These are phyloP conservation scores for Drosophila chauvacae DNA, from an alignment of 1,140 invertebrate species.

Conservation along the genomic window DNA sequence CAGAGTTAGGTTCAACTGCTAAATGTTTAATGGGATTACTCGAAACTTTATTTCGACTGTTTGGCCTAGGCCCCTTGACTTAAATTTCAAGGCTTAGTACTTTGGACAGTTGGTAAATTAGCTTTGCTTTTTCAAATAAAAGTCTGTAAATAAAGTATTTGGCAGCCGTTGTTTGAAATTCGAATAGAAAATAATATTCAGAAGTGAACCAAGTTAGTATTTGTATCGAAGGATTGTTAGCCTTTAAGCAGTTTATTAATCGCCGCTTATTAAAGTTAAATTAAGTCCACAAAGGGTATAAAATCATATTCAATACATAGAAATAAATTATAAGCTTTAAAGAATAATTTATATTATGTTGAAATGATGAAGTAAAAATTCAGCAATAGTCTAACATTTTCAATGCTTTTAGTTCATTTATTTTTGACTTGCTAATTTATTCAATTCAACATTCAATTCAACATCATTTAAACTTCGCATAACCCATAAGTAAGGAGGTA, in stretches of 20 bases:
- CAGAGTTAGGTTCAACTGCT: slow-evolving; percentile 21
- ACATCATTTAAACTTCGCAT: not conserved
- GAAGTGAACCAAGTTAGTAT: not conserved
- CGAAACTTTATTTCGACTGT: slow-evolving; percentile 23
- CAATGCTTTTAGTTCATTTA: too few species aligned
- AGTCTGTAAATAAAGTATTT: slow-evolving; percentile 3
- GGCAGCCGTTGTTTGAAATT: not conserved
- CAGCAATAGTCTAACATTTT: too few species aligned
- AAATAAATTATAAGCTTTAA: not conserved
- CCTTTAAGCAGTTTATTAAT: not conserved
- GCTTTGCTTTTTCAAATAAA: slow-evolving; percentile 5
- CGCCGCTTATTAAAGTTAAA: not conserved
- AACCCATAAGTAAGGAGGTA: not conserved
- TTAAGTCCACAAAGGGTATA: not conserved
- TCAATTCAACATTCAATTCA: slow-evolving; percentile 4
- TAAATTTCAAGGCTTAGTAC: slow-evolving; percentile 2
- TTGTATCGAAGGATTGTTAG: not conserved
- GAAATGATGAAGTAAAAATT: not conserved
- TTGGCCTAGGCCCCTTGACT: slow-evolving; percentile 16
- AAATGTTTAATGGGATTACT: slow-evolving; percentile 48
- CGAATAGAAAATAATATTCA: not conserved
- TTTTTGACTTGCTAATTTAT: not conserved
- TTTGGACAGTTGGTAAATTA: slow-evolving; percentile 5
- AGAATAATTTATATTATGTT: not conserved
- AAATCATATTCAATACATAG: not conserved